Evolutionary conservation across 2,113 vertebrate species (phyloP), one percentile per base, ranked within the genome.

Genomic region (Mugil cephalus): DNA sequence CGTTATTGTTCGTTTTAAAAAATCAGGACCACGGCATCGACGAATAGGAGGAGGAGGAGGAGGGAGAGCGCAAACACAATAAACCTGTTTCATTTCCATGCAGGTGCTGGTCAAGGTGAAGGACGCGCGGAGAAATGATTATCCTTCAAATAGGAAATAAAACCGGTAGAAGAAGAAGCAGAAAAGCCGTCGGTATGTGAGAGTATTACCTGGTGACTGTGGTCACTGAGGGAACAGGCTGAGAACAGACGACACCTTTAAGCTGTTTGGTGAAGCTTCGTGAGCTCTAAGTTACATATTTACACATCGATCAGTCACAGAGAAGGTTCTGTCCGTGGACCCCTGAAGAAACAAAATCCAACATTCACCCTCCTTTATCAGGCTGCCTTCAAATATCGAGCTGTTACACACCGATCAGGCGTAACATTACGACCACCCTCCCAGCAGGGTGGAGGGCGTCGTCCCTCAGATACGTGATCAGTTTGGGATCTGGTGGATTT

Each of bases 41-140:
- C 40, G 39, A 83, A 83, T 79, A 63, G 51, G 30, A 68, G 17
- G 8, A 59, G 47, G 34, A 58, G 65, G 38, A 40, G 17, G 43
- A n/a, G 35, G 10, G n/a, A n/a, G n/a, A 10, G 50, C 5, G 9
- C 6, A 35, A 21, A 47, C 7, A 24, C 17, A 47, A 21, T 19
- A 38, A n/a, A 67, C 42, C 18, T 30, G 46, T 14, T 56, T 2
- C 34, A 17, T 14, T 14, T 56, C 4, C 34, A 17, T 14, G 35
- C 51, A 58, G 55, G 43, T 54, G 53, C 17, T 5, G 36, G 10
- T 42, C n/a, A 54, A 69, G 48, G 47, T 43, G 21, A 40, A 66
- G 38, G 15, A 17, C 7, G 36, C 14, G 7, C 0, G 15, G 7
- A 7, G 2, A 13, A 2, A 58, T 35, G 4, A 35, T 7, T 30